Base-by-base conservation (phyloP, 1,140 invertebrate species). In the Pseudomyrmex flavicornis region DNA sequence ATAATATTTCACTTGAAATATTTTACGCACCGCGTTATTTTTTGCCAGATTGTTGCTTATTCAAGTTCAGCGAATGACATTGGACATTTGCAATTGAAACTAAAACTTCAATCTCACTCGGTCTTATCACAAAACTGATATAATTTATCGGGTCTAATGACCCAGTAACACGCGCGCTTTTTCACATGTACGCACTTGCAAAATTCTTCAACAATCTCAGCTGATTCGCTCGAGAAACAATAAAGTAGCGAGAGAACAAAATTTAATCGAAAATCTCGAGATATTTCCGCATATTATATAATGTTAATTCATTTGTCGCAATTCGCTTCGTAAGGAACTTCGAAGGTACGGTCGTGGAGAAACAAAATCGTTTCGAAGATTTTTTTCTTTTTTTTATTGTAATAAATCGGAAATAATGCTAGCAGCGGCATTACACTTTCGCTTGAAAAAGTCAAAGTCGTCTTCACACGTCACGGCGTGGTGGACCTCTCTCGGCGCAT, bases 311-410 rank as follows among this genome's bases (percentile, higher is more conserved):
- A 35, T 35, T 35, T 35, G 35, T 35, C 5, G 26, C 26, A 26
- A 26, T 3, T 26, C 3, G 35, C 35, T 35, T 35, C 5, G 5
- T 17, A 56, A 58, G 35, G 20, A 48, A 79, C 56, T 26, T 59
- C 10, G 20, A 10, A 22, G 65, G 3, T n/a, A 48, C 26, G 76
- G 20, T 26, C 8, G 4, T 35, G 48, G 17, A 48, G n/a, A 48
- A 70, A 50, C n/a, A 72, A 50, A 35, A 35, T 35, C 35, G 35
- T 35, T 87, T 63, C 56, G 73, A 86, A 86, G 48, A 35, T 35
- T 35, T 87, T 88, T 66, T 66, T 62, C 84, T 86, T 82, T 82
- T 46, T 76, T 87, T 88, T 88, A 88, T 88, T 88, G 66, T 84
- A 85, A 85, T 80, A 83, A 87, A 75, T 76, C 58, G 26, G 58